phyloP scores from a whole-genome alignment of 1,140 invertebrate genomes.

The Eciton burchellii region DNA sequence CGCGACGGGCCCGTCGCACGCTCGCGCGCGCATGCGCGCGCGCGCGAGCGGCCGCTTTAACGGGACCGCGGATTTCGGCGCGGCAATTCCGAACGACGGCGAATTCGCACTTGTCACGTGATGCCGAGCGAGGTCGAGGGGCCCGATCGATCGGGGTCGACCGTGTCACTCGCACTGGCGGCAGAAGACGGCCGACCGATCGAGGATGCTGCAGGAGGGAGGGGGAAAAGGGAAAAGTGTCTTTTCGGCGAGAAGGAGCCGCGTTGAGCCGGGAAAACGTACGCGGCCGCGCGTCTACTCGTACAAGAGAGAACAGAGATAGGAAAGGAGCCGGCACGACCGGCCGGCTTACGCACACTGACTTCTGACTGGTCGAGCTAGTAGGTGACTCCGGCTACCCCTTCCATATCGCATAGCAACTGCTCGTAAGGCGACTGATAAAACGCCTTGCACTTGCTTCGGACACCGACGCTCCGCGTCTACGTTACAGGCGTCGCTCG shows the following conservation, averaged over 20 bases:
- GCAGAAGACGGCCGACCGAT: not conserved
- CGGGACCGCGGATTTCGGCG: no score
- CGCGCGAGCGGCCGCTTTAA: no score
- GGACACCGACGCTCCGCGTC: constrained; percentile 50
- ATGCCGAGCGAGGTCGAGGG: no score
- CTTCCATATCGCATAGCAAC: constrained; percentile 79
- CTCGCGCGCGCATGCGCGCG: no score
- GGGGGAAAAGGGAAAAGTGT: not conserved
- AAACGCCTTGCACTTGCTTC: constrained; percentile 65
- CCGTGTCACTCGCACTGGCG: not conserved
- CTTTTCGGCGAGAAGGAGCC: constrained; percentile 20
- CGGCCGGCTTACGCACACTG: constrained; percentile 75
- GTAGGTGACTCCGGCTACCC: constrained; percentile 73
- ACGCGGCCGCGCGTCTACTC: not conserved
- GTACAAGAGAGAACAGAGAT: constrained; percentile 45
- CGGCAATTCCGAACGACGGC: no score
- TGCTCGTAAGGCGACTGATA: constrained; percentile 74
- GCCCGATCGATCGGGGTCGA: not conserved
- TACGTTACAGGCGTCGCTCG: no score
- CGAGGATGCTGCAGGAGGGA: no score
- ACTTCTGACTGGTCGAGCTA: constrained; percentile 75
- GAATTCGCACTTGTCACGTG: no score
- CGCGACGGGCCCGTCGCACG: no score
- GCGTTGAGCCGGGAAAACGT: not conserved
- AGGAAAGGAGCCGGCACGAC: constrained; percentile 70